phyloP scores from a whole-genome alignment of 2,113 vertebrate genomes.

The Mellivora capensis region DNA sequence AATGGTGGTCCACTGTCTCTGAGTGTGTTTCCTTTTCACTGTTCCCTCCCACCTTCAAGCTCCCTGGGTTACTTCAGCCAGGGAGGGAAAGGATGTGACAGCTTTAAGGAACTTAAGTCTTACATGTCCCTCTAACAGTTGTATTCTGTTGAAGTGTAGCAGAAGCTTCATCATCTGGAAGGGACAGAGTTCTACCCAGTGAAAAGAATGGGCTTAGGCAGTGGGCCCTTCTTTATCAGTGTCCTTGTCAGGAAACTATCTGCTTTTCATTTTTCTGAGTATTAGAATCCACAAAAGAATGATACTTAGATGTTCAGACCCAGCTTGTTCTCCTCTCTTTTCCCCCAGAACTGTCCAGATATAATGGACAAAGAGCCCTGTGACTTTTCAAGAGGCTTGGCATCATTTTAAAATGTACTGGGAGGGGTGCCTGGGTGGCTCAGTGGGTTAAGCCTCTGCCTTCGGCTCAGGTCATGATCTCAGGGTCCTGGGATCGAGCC shows the following conservation, averaged over 20 bases:
- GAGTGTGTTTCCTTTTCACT: accelerated
- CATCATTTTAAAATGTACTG: not conserved
- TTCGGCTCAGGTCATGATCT: too few relatives aligned
- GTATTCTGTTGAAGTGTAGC: not conserved
- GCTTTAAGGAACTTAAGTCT: not conserved
- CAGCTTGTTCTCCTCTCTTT: not conserved
- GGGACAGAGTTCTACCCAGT: accelerated
- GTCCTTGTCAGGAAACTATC: not conserved
- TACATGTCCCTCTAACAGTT: not conserved
- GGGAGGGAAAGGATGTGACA: not conserved
- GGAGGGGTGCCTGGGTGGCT: too few relatives aligned
- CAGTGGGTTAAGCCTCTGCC: too few relatives aligned
- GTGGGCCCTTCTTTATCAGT: not conserved
- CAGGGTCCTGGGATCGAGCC: too few relatives aligned
- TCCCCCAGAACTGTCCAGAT: not conserved
- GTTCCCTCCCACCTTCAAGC: not conserved
- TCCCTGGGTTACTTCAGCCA: not conserved
- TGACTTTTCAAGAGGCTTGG: not conserved
- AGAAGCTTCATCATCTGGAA: accelerated
- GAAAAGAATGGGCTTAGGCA: too few relatives aligned
- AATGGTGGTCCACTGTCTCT: accelerated
- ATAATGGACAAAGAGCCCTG: not conserved
- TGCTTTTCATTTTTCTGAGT: not conserved
- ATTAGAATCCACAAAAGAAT: not conserved
- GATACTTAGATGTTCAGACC: not conserved